Conservation (phyloP, 2,888 invertebrate species). For the Steinernema hermaphroditum region DNA sequence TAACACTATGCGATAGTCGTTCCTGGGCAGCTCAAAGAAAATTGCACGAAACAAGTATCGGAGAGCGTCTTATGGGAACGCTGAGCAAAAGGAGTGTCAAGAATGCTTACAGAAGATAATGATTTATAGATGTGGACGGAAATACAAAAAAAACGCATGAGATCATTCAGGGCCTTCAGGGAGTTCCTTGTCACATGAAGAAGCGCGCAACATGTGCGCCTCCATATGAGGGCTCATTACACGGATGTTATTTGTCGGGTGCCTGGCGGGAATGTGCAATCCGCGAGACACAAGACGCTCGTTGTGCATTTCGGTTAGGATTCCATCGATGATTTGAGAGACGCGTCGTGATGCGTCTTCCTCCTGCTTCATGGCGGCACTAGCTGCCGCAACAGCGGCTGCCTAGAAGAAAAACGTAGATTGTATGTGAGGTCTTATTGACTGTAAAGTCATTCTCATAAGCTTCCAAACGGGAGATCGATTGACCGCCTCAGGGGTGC, state of each 20-base stretch:
- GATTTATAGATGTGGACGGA: not conserved
- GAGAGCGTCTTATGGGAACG: constrained; percentile 12
- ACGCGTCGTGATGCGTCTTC: not conserved
- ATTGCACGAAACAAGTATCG: too few relatives aligned
- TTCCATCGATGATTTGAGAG: constrained; percentile 20
- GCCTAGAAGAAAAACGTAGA: not conserved
- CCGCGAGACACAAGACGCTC: not conserved
- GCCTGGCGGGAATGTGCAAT: not conserved
- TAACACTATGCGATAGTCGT: too few relatives aligned
- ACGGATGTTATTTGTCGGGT: not conserved
- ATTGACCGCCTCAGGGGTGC: too few relatives aligned
- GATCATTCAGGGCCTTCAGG: constrained; percentile 14
- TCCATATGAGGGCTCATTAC: constrained; percentile 18
- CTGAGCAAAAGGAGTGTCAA: not conserved
- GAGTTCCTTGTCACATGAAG: constrained; percentile 12
- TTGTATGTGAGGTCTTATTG: not conserved
- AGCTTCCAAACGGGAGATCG: not conserved
- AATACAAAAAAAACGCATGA: not conserved
- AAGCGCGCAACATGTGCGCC: not conserved
- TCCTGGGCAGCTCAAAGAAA: too few relatives aligned
- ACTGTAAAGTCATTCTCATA: not conserved
- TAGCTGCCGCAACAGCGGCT: not conserved
- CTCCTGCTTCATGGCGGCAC: not conserved
- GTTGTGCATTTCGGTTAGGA: constrained; percentile 5
- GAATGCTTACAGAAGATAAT: not conserved